A percentile compares a stretch with the other conserved stretches of the same genome.
Evolutionary conservation across 2,113 vertebrate species (phyloP).

Genomic region (Fulica atra): DNA sequence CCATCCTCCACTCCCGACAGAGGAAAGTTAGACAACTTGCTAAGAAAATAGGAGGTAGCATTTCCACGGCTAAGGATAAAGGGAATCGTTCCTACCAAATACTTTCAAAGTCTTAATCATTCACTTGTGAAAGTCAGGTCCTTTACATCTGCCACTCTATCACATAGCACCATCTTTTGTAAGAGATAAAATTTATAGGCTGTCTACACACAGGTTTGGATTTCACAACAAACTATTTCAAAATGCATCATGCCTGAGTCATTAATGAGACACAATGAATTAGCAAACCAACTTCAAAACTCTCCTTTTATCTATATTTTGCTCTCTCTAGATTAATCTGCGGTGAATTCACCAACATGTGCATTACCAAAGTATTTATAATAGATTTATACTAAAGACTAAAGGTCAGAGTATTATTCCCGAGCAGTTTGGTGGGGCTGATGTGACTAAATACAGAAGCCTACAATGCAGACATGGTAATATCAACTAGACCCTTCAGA

Average conservation of each 20-base stretch:
- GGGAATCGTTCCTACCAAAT: not conserved
- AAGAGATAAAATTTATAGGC: not conserved
- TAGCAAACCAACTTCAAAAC: not conserved
- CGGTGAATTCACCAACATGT: not conserved
- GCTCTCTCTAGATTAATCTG: not conserved
- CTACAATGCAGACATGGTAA: not conserved
- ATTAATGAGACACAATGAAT: not conserved
- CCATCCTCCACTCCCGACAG: not conserved
- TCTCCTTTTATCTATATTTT: not conserved
- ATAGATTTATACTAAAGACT: not conserved
- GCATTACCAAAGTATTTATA: not conserved
- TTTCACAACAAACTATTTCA: not conserved
- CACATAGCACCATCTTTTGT: not conserved
- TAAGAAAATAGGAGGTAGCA: not conserved
- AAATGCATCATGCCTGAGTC: not conserved
- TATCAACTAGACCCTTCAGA: not conserved
- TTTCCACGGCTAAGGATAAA: not conserved
- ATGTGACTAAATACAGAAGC: not conserved
- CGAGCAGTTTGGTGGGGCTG: not conserved
- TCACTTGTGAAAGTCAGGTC: not conserved
- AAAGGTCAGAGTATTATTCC: not conserved
- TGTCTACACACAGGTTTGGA: not conserved
- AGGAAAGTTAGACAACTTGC: not conserved
- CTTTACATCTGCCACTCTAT: not conserved
- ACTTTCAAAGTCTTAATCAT: not conserved